A percentile compares a stretch with the other conserved stretches of the same genome.
Evolutionary conservation across 1,140 invertebrate genomes (phyloP).

Genomic region (Brevipalpus yothersi): DNA sequence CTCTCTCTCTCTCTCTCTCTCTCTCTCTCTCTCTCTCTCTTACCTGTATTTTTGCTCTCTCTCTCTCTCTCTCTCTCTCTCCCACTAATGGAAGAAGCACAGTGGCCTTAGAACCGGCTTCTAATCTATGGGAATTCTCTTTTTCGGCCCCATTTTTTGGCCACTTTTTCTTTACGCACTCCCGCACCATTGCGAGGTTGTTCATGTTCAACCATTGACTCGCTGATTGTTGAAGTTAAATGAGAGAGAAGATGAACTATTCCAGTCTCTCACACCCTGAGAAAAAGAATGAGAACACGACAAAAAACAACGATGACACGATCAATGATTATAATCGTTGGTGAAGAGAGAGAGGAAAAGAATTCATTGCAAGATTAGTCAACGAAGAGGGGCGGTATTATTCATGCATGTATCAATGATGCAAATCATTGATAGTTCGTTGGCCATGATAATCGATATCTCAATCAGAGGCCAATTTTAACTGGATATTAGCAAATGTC

Average conservation of each 20-base stretch:
- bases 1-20: not conserved
- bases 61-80: no score
- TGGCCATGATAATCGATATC: no score
- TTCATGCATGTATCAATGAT: no score
- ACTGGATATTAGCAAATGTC: no score
- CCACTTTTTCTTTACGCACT: not conserved
- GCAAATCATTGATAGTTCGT: no score
- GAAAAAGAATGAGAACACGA: not conserved
- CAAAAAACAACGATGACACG: not conserved
- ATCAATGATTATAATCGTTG: not conserved
- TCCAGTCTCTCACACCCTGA: not conserved
- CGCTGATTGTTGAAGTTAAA: not conserved
- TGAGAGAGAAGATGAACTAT: not conserved
- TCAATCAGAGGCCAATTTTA: no score
- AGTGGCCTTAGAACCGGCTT: not conserved
- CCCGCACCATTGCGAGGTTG: not conserved
- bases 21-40: constrained; percentile 1
- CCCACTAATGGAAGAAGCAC: not conserved
- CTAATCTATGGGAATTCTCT: not conserved
- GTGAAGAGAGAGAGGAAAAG: not conserved
- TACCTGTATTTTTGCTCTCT: no score
- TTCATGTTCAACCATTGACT: not conserved
- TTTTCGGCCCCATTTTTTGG: not conserved
- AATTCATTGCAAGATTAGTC: not conserved
- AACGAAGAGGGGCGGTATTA: not conserved